phyloP scores from a whole-genome alignment of 2,113 vertebrate species.

The Perognathus longimembris region DNA sequence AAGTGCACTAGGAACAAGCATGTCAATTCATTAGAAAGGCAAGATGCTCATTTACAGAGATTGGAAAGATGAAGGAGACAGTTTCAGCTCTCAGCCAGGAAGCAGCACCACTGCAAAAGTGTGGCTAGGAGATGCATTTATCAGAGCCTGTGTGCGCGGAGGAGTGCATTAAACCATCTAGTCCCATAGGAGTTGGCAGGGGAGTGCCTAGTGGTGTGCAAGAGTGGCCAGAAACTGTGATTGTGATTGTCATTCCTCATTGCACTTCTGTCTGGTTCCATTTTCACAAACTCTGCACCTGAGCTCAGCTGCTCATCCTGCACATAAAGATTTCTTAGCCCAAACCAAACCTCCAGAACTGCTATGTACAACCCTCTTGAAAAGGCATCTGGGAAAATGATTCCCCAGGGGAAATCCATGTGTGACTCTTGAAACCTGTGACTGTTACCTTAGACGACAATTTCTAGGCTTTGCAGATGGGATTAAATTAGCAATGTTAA shows the following conservation, averaged over 20 bases:
- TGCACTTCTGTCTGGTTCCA: neutral
- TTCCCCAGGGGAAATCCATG: neutral
- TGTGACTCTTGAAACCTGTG: neutral
- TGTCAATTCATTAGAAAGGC: constrained; percentile 66
- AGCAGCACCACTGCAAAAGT: constrained; percentile 66
- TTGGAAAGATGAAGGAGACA: constrained; percentile 79
- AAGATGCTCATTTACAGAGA: constrained; percentile 81
- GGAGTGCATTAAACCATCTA: neutral
- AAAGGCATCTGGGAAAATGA: neutral
- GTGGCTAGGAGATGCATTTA: constrained; percentile 1
- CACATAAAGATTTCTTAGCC: neutral
- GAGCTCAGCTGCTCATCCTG: neutral
- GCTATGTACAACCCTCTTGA: neutral
- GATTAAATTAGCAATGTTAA: neutral
- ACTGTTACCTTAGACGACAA: neutral
- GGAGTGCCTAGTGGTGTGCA: neutral
- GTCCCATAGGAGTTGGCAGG: neutral
- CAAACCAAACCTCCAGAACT: neutral
- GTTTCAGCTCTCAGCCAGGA: constrained; percentile 81
- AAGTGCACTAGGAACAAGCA: neutral
- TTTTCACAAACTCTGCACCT: neutral
- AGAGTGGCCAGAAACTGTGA: neutral
- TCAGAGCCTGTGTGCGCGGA: neutral
- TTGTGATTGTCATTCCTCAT: neutral
- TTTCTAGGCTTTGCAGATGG: too few relatives aligned